A percentile compares a stretch with the other conserved stretches of the same genome.
Conservation (phyloP, 1,140 invertebrate species). For the Phymorhynchus buccinoides region DNA sequence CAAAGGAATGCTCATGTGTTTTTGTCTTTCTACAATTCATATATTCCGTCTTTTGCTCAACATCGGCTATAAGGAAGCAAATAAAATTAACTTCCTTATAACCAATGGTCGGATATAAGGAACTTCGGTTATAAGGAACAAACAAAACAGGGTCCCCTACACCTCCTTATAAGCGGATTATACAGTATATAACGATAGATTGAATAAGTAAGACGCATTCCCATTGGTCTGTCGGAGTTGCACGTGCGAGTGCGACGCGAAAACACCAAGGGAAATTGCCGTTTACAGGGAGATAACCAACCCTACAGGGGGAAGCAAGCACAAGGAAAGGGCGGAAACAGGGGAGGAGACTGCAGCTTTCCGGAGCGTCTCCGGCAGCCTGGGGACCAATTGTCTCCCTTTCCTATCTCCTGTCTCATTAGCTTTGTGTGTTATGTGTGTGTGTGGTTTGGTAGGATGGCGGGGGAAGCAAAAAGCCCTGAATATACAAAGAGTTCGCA, state of each 20-base stretch:
- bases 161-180: neutral
- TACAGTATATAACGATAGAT: neutral
- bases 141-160: no score
- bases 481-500: no score
- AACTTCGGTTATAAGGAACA: no score
- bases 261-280: neutral
- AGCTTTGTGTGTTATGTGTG: neutral
- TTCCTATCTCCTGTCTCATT: neutral
- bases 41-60: no score
- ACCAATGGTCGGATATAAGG: no score
- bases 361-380: neutral
- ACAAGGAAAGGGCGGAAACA: neutral
- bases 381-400: neutral
- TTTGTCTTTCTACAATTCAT: no score
- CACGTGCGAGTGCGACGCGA: neutral
- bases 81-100: neutral
- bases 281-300: slow-evolving; percentile 15
- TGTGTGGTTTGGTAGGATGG: no score
- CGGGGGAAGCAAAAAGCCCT: no score
- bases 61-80: no score
- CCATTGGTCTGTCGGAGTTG: neutral
- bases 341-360: neutral
- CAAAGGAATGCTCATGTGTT: no score
- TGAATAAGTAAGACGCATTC: neutral
- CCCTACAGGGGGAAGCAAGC: neutral